These are phyloP conservation scores for Microctonus aethiopoides DNA, from an alignment of 2,888 invertebrate species.

Conservation along the genomic window DNA sequence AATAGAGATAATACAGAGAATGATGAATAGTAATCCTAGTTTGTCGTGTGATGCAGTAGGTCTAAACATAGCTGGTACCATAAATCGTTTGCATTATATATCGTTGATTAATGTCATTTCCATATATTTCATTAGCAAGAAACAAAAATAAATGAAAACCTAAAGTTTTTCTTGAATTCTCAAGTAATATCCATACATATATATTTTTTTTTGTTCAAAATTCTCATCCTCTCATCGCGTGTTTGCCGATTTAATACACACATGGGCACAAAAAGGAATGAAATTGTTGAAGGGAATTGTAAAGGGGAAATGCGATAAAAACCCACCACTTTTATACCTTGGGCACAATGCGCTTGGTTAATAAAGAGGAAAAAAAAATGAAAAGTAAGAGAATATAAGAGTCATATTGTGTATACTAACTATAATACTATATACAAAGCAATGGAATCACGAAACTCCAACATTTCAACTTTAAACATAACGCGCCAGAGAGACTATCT, in stretches of 20 bases:
- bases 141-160: background rate
- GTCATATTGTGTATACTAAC: constrained; percentile 13
- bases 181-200: background rate
- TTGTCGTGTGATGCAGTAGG: constrained; percentile 31
- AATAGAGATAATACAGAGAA: background rate
- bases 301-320: constrained; percentile 13
- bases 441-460: constrained; percentile 45
- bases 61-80: constrained; percentile 23
- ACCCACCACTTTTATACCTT: constrained; percentile 25
- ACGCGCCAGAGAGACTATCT: constrained; percentile 43
- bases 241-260: background rate
- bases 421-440: constrained; percentile 5
- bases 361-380: background rate
- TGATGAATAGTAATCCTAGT: constrained; percentile 15
- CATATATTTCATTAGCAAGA: background rate
- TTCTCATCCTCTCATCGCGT: background rate
- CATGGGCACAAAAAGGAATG: background rate
- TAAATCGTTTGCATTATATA: constrained; percentile 10
- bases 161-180: background rate
- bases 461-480: constrained; percentile 48
- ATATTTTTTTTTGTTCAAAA: background rate
- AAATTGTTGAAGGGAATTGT: background rate
- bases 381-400: constrained; percentile 8
- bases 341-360: constrained; percentile 3
- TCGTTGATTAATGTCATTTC: constrained; percentile 23